Conservation (phyloP, 2,888 invertebrate genomes). For the Agrotis puta region DNA sequence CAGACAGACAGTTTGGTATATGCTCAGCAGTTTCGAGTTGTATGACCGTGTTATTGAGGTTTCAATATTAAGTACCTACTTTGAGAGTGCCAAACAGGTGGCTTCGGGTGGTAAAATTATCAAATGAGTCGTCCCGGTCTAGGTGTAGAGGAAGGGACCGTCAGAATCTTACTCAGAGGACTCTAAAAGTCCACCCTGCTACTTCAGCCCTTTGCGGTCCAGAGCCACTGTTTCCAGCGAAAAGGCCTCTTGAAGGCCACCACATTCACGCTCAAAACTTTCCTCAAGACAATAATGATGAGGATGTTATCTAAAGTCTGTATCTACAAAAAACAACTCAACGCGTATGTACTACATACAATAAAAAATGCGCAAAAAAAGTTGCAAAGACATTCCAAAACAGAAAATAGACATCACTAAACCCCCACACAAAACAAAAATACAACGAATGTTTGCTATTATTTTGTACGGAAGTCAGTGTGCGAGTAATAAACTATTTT, state of each 20-base stretch:
- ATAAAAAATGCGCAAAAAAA: constrained; percentile 1
- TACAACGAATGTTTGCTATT: constrained; percentile 40
- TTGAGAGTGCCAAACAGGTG: neutral
- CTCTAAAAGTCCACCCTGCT: no score
- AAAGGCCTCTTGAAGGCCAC: no score
- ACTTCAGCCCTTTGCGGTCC: no score
- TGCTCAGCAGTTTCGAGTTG: constrained; percentile 7
- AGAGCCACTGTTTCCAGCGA: no score
- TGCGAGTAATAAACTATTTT: constrained; percentile 37
- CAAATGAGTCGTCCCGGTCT: no score
- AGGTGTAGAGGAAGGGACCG: no score
- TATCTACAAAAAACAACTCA: neutral
- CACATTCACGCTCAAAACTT: neutral
- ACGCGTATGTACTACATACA: no score
- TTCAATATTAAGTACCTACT: constrained; percentile 4
- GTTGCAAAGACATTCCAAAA: constrained; percentile 37
- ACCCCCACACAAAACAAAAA: constrained; percentile 33
- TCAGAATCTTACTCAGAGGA: no score
- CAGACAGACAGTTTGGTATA: constrained; percentile 23
- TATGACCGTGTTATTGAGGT: constrained; percentile 3
- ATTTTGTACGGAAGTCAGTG: constrained; percentile 38
- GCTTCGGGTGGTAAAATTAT: no score
- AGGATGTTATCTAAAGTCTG: neutral
- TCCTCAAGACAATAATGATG: neutral
- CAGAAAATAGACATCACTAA: constrained; percentile 37